Evolutionary conservation across 2,113 vertebrate species (phyloP), one percentile per base, ranked within the genome.

Genomic region (Sula dactylatra): DNA sequence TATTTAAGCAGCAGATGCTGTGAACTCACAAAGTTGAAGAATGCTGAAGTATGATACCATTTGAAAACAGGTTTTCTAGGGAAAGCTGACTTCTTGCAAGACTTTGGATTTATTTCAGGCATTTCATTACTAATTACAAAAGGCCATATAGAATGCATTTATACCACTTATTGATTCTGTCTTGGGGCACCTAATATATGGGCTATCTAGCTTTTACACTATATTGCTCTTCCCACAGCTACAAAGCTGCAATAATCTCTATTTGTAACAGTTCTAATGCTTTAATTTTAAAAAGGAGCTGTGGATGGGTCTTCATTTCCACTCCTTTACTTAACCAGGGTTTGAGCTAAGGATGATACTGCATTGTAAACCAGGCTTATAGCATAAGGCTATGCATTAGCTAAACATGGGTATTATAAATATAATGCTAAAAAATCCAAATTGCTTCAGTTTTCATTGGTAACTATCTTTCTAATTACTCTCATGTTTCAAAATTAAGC

Each of bases 1-100:
- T 96, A 97, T 98, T 97, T 98, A 98, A 97, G 94, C 56, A 97
- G 95, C 98, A 98, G 97, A 97, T 97, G 97, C 90, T 82, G 97
- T 93, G 94, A 97, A 96, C 95, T 96, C 94, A 95, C 94, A 86
- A 91, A 95, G 93, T 85, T 94, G 96, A 97, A 95, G 95, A 97
- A 97, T 81, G 93, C 95, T 96, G 96, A 94, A 96, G 96, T 94
- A 90, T 56, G 90, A 90, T 96, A 82, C 96, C 93, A 90, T 86
- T 96, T 96, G 96, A 96, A 97, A 97, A 96, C 93, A 95, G 91
- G 97, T 96, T 97, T 97, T 97, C 96, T 96, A 95, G 95, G 96
- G 97, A 97, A 94, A 94, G 73, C 86, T 93, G 95, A 96, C 90
- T 97, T 94, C 92, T 97, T 69, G 76, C 93, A 93, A 96, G 73